A percentile compares a stretch with the other conserved stretches of the same genome.
Evolutionary conservation across 2,888 invertebrate genomes (phyloP).

Genomic region (Tachystola acroxantha): DNA sequence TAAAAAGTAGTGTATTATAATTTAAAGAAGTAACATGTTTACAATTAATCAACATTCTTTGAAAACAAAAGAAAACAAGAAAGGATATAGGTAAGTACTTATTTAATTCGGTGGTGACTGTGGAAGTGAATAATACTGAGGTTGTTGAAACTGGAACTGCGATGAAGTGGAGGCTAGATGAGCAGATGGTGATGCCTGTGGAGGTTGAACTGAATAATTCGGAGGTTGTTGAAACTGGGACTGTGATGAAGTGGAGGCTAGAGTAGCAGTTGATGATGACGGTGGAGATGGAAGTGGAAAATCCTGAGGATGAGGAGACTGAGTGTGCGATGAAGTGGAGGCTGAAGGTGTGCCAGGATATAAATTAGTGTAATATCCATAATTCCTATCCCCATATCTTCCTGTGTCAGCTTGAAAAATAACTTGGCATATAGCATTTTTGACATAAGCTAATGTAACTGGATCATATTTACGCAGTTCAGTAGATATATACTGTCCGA

Average conservation of each 20-base stretch:
- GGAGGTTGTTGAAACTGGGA: conserved; percentile 12
- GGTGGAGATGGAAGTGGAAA: conserved; percentile 9
- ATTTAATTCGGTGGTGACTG: conserved; percentile 17
- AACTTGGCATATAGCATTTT: too few species aligned
- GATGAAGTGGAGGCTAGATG: conserved; percentile 15
- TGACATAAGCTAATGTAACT: too few species aligned
- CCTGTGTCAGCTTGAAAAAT: too few species aligned
- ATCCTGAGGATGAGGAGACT: too few species aligned
- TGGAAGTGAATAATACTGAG: conserved; percentile 11
- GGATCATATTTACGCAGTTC: too few species aligned
- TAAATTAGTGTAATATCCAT: too few species aligned
- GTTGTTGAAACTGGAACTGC: conserved; percentile 11
- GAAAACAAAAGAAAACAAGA: conserved; percentile 7
- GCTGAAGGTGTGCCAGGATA: conserved; percentile 13
- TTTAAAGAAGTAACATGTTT: conserved; percentile 10
- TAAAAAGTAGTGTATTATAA: conserved; percentile 16
- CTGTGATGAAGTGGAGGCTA: conserved; percentile 14
- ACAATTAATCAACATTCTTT: conserved; percentile 12
- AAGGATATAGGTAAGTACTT: conserved; percentile 12
- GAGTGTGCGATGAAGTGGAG: conserved; percentile 6
- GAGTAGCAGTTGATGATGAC: conserved; percentile 13
- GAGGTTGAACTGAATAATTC: conserved; percentile 9
- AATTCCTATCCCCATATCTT: too few species aligned
- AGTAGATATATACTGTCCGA: too few species aligned
- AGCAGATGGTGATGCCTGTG: conserved; percentile 12